Evolutionary conservation across 2,797 vertebrate species (phyloP).

Genomic region (Sciurus carolinensis): DNA sequence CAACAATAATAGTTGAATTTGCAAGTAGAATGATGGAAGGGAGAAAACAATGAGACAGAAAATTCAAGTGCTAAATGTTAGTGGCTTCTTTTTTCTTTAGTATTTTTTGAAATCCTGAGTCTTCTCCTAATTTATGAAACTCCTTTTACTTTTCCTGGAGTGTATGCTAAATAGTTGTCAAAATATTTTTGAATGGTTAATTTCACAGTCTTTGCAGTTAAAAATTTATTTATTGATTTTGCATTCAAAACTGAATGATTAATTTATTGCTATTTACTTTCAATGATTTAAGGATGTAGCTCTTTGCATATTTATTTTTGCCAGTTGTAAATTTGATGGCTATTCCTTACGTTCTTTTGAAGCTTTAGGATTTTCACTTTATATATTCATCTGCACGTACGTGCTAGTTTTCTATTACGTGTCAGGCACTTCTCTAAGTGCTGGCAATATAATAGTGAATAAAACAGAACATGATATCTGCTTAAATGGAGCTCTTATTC

Average conservation of each 20-base stretch:
- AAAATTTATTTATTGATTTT: constrained; percentile 47
- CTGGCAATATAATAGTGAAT: not conserved
- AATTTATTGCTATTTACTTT: not conserved
- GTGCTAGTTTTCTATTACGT: not conserved
- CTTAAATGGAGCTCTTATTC: not conserved
- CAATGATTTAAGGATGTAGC: not conserved
- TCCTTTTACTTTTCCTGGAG: not conserved
- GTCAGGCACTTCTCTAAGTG: not conserved
- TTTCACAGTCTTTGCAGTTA: not conserved
- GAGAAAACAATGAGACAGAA: not conserved
- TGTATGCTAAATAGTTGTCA: not conserved
- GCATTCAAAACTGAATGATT: not conserved
- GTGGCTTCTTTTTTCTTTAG: not conserved
- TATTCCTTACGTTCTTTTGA: not conserved
- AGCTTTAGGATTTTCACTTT: constrained; percentile 31
- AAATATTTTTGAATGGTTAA: not conserved
- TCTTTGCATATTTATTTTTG: not conserved
- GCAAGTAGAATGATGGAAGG: not conserved
- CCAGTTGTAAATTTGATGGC: not conserved
- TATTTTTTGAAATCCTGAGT: not conserved
- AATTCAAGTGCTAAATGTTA: not conserved
- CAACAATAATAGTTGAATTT: not conserved
- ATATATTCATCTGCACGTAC: not conserved
- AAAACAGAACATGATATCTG: not conserved
- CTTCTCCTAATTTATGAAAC: not conserved